Percentiles rank a stretch among this genome's conserved stretches.
Evolutionary conservation across 2,888 invertebrate species (phyloP).

Genomic region (Sminthurides aquaticus): DNA sequence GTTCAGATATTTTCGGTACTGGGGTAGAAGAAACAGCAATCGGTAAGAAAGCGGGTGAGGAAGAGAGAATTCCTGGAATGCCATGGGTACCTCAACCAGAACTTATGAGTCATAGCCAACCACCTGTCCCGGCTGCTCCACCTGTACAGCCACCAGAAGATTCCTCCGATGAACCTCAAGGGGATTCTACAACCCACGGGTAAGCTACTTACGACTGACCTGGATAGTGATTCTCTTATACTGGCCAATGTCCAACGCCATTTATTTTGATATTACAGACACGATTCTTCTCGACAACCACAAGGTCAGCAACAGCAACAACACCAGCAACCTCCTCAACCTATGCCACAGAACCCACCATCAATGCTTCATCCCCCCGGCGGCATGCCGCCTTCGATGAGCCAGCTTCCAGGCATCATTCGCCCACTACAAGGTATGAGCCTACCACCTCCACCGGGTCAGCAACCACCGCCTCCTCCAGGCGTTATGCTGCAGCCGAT

Average conservation of each 20-base stretch:
- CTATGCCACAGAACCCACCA: conserved; percentile 43
- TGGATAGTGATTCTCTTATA: too few species aligned
- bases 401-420: conserved; percentile 47
- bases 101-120: conserved; percentile 32
- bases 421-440: conserved; percentile 44
- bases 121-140: conserved; percentile 44
- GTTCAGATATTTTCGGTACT: conserved; percentile 99
- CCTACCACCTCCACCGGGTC: conserved; percentile 47
- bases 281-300: too few species aligned
- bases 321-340: too few species aligned
- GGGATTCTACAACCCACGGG: too few species aligned
- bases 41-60: conserved; percentile 94
- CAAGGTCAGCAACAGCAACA: too few species aligned
- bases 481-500: conserved; percentile 15
- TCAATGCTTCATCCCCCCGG: conserved; percentile 33
- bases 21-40: conserved; percentile 98
- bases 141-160: conserved; percentile 31
- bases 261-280: too few species aligned
- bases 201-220: too few species aligned
- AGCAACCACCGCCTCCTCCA: conserved; percentile 20
- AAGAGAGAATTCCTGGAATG: conserved; percentile 47
- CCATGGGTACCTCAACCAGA: conserved; percentile 44
- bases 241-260: too few species aligned
- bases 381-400: conserved; percentile 35
- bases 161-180: conserved; percentile 50